Evolutionary conservation across 2,797 vertebrate genomes (phyloP), one percentile per base, ranked within the genome.

Genomic region (Sylvilagus floridanus): DNA sequence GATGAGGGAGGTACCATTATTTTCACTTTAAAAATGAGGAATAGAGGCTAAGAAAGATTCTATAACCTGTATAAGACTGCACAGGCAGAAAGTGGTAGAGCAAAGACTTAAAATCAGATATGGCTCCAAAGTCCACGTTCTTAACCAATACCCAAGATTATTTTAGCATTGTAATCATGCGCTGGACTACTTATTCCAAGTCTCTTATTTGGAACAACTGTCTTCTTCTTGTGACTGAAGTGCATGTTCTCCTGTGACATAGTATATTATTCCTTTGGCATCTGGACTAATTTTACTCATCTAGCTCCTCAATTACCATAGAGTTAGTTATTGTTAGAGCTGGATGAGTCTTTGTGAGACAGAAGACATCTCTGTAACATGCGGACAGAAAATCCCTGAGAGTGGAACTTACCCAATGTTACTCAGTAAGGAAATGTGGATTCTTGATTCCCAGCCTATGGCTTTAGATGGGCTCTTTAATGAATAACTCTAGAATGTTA

Each of bases 101-200:
- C 54, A 93, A 96, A 32, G 81, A 92, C 63, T 95, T 95, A 91
- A 96, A 96, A 85, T 8, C 37, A 89, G 90, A 32, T 72, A 60
- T 94, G 88, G 57, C 12, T 95, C 37, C 54, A 86, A 83, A 89
- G 37, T 71, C 62, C 79, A n/a, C 93, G 63, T 91, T 89, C 73
- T 90, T 90, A 86, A 91, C 28, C 21, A 79, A 5, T 12, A 79
- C 6, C 75, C 17, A 63, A 66, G n/a, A 69, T 85, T 77, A 69
- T 42, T 77, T 91, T 62, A n/a, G 47, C 86, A 86, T 5, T 62
- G 12, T 5, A 78, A 57, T 87, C 77, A 71, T 22, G 66, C n/a
- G 84, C 50, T 86, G 3, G 32, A 83, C 60, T 79, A 94, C 50
- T 94, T 83, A 85, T 76, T 79, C 32, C 77, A 76, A 76, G 81